These are phyloP conservation scores for Sinopyrophorus schimmeli DNA, from an alignment of 2,888 invertebrate genomes.

Conservation along the genomic window DNA sequence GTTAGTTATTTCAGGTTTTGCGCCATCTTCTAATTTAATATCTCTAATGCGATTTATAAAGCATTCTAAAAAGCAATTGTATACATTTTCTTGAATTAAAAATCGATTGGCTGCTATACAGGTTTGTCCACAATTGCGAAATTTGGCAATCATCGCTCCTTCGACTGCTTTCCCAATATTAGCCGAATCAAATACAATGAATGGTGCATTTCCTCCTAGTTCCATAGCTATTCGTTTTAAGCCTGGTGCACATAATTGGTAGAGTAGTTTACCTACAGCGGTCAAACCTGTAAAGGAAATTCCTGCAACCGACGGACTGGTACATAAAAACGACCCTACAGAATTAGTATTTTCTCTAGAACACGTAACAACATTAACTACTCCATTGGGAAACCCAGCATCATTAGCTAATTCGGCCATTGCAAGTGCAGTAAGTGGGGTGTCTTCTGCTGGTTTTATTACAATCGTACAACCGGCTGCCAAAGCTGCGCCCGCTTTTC, in stretches of 20 bases:
- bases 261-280: slow-evolving; percentile 83
- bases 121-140: slow-evolving; percentile 95
- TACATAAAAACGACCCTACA: slow-evolving; percentile 85
- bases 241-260: slow-evolving; percentile 80
- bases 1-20: slow-evolving; percentile 69
- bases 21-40: slow-evolving; percentile 81
- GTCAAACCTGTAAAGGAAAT: slow-evolving; percentile 97
- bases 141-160: slow-evolving; percentile 90
- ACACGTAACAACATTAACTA: slow-evolving; percentile 87
- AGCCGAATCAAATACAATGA: slow-evolving; percentile 93
- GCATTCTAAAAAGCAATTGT: slow-evolving; percentile 76
- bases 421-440: slow-evolving; percentile 91
- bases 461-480: slow-evolving; percentile 96
- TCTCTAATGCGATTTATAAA: slow-evolving; percentile 68
- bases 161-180: slow-evolving; percentile 82
- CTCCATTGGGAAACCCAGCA: slow-evolving; percentile 91
- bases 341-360: slow-evolving; percentile 72
- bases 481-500: slow-evolving; percentile 92
- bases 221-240: slow-evolving; percentile 90
- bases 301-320: slow-evolving; percentile 78
- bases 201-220: slow-evolving; percentile 97
- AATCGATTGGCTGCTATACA: slow-evolving; percentile 86
- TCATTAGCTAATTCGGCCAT: slow-evolving; percentile 81
- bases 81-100: slow-evolving; percentile 67
- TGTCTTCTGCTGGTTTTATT: slow-evolving; percentile 94